Base-by-base conservation (phyloP, 2,888 invertebrate genomes). In the Monopis laevigella region DNA sequence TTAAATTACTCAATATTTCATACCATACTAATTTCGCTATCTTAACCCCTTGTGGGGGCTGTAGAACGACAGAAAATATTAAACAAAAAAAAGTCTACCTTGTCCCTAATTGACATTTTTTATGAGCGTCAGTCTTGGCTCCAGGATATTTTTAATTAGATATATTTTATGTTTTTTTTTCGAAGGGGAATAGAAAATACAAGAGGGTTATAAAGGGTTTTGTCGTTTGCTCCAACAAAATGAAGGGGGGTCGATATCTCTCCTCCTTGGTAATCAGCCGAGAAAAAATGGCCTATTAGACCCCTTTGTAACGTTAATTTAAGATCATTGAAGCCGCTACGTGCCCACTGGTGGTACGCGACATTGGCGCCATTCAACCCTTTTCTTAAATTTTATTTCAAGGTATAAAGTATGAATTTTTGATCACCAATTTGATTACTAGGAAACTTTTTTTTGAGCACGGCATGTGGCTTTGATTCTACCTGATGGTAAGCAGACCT, bases 71-170 rank as follows among this genome's bases (percentile, higher is more conserved):
- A 70, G 62, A 65, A 75, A 75, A 59, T 61, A 60, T 61, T 59
- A 50, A 57, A 49, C 45, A 51, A 55, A 56, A 55, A 55, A 53
- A 38, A 13, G 21, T 40, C 74, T 70, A 64, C 69, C 73, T 66
- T 65, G 55, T 48, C 49, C 69, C 67, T 82, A 82, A 82, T 82
- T 82, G 82, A 78, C 82, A 81, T 82, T 82, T 82, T 82, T 82
- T 82, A 82, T 78, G 78, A 70, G 64, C 77, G 80, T 75, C 78
- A 77, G 78, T 67, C 77, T 77, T 72, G 68, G 72, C 67, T 70
- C 67, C 68, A 66, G 81, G 74, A 81, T 81, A 81, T 82, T 82
- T 82, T 81, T 82, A 82, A 82, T 82, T 82, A 82, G 81, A 81
- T 82, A 82, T 82, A 82, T 82, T 82, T 82, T 82, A 82, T 81